Evolutionary conservation across 2,113 vertebrate species (phyloP).

Genomic region (Petromus typicus): DNA sequence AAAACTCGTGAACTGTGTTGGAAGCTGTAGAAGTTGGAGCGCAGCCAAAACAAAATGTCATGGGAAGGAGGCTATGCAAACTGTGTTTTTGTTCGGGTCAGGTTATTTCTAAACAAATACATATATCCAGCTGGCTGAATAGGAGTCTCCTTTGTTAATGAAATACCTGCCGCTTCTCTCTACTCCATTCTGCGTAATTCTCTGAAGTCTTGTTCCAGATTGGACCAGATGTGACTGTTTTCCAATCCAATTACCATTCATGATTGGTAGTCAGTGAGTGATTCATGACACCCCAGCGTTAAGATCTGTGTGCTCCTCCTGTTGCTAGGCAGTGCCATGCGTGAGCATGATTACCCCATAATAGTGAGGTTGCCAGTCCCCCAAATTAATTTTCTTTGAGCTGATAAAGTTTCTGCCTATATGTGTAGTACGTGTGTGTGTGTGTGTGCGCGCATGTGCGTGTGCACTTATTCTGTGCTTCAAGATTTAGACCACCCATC

Average conservation of each 20-base stretch:
- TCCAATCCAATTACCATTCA: constrained; percentile 59
- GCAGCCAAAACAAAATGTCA: constrained; percentile 32
- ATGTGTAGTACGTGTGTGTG: not conserved
- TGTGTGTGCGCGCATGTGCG: not conserved
- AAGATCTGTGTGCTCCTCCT: not conserved
- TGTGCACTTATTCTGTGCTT: not conserved
- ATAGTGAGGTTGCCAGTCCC: constrained; percentile 12
- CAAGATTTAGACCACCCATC: not conserved
- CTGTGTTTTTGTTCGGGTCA: not conserved
- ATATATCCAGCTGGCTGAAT: not conserved
- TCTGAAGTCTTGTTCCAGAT: constrained; percentile 20
- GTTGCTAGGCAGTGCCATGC: constrained; percentile 49
- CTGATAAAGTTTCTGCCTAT: not conserved
- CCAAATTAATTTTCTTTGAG: constrained; percentile 56
- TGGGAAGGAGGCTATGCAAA: not conserved
- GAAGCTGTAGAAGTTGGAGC: not conserved
- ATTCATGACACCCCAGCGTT: constrained; percentile 19
- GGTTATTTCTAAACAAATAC: constrained; percentile 53
- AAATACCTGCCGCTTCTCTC: not conserved
- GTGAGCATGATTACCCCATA: not conserved
- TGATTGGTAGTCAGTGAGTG: constrained; percentile 56
- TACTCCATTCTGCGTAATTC: not conserved
- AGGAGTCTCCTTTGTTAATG: constrained; percentile 45
- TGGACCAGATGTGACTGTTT: constrained; percentile 50
- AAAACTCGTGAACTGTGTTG: not conserved